A percentile compares a stretch with the other conserved stretches of the same genome.
These are phyloP conservation scores for Diabrotica balteata DNA, from an alignment of 2,888 invertebrate species.

Conservation along the genomic window DNA sequence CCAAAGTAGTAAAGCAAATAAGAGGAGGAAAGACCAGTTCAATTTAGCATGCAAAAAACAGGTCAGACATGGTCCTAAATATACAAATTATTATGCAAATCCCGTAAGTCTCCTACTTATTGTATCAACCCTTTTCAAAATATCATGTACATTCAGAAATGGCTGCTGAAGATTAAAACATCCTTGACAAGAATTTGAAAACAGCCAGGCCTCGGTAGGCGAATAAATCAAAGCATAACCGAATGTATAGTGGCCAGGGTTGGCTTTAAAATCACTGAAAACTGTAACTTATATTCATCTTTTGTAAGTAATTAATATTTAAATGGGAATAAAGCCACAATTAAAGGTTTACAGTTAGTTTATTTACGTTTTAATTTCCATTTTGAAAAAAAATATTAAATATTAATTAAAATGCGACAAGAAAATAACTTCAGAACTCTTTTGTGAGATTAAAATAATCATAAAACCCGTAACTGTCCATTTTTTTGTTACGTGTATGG, in stretches of 20 bases:
- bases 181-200: constrained; percentile 20
- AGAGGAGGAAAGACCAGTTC: constrained; percentile 7
- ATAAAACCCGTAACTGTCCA: too few species aligned
- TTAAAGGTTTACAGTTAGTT: too few species aligned
- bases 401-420: too few species aligned
- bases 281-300: neutral
- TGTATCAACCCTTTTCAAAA: constrained; percentile 23
- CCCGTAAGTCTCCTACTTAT: constrained; percentile 17
- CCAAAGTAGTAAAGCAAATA: constrained; percentile 9
- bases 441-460: too few species aligned
- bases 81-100: constrained; percentile 27
- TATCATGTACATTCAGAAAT: constrained; percentile 10
- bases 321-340: too few species aligned
- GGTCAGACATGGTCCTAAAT: constrained; percentile 16
- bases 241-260: constrained; percentile 1
- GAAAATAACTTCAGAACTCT: too few species aligned
- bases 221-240: constrained; percentile 11
- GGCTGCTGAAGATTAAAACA: constrained; percentile 20
- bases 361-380: too few species aligned
- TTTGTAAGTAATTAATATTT: too few species aligned
- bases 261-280: neutral
- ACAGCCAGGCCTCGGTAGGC: neutral
- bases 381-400: too few species aligned
- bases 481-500: too few species aligned
- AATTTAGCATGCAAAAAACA: constrained; percentile 18